Evolutionary conservation across 2,888 invertebrate genomes (phyloP), one percentile per base, ranked within the genome.

Genomic region (Abrostola triplasia): DNA sequence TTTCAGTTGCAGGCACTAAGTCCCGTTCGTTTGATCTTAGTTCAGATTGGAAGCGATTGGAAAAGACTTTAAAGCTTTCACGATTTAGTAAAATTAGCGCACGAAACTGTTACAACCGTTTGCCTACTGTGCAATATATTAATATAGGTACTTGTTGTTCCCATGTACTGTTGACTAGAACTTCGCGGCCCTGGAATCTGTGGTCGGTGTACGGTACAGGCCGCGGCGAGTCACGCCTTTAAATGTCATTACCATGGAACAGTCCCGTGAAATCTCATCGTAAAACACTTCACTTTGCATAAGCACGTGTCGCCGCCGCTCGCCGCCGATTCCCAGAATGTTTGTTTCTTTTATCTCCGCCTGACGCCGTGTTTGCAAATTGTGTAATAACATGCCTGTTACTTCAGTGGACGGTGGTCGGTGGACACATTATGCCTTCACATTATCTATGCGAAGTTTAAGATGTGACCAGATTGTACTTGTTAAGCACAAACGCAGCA

Each of bases 181-280:
- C 56, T 61, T 80, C 70, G 71, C 62, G 62, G 59, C 68, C 64
- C 69, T 64, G 68, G 79, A 76, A 76, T 81, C 62, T 75, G 77
- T 70, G 77, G 70, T 67, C 72, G 68, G 47, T 55, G 79, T 80
- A 83, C 87, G 85, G 87, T 83, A 82, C 79, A 67, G 63, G 59
- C 76, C 48, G 75, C 76, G 74, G 71, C 79, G 58, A 80, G 88
- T 89, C 89, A 89, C 85, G 89, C 83, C 83, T 85, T 77, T 73
- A 83, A 88, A 89, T 88, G 86, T 84, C 87, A 84, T 88, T 88
- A 86, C 84, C 83, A 70, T 77, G 80, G 74, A 69, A 68, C 77
- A 73, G 61, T 70, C 77, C 76, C 77, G 76, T 77, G 80, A 83
- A 85, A 83, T 80, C 66, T 81, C 80, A 68, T 44, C 60, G 68